A percentile compares a stretch with the other conserved stretches of the same genome.
Conservation (phyloP, 2,113 vertebrate genomes). For the Aldabrachelys gigantea region DNA sequence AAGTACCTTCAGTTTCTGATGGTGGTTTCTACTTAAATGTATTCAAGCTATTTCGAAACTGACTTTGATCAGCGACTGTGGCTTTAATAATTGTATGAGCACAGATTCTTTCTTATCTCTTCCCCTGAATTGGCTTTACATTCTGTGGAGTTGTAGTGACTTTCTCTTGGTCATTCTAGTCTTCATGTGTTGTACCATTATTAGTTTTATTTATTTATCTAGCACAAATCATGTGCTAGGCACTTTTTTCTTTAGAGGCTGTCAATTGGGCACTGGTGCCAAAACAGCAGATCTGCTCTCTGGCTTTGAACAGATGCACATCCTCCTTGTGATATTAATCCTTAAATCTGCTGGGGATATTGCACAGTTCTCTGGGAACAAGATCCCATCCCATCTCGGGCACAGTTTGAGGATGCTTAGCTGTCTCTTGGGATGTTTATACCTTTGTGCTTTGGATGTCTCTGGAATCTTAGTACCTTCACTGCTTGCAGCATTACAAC, state of each 20-base stretch:
- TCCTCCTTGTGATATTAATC: background rate
- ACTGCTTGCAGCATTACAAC: background rate
- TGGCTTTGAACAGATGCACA: background rate
- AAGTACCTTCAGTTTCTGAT: background rate
- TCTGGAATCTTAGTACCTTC: background rate
- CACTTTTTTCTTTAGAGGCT: background rate
- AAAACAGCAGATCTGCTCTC: background rate
- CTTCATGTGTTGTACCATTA: background rate
- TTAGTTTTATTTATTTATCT: background rate
- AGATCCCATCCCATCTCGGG: background rate
- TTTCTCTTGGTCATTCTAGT: background rate
- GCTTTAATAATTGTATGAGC: too few relatives aligned
- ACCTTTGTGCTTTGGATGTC: background rate
- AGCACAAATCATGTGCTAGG: background rate
- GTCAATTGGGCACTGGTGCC: background rate
- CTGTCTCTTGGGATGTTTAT: background rate
- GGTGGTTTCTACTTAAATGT: too few relatives aligned
- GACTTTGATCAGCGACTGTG: too few relatives aligned
- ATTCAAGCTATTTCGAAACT: too few relatives aligned
- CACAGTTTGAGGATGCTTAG: fast-evolving
- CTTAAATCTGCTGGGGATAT: background rate
- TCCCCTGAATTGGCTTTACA: background rate
- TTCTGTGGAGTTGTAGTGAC: background rate
- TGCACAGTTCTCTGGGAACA: background rate
- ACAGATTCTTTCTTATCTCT: too few relatives aligned